Evolutionary conservation across 2,113 vertebrate genomes (phyloP).

Genomic region (Plotosus lineatus): DNA sequence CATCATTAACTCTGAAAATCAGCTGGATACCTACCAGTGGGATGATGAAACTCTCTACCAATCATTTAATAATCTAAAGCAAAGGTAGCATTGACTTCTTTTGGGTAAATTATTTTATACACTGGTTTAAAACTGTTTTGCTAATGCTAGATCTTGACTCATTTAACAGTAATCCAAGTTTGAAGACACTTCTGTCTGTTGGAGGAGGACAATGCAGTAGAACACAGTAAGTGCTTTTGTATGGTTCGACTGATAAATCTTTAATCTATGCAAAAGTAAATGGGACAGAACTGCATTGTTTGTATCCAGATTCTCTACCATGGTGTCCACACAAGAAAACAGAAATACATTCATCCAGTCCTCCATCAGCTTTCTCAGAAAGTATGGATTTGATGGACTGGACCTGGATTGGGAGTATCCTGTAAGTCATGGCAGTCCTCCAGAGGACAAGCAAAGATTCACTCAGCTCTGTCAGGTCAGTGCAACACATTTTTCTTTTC

Average conservation of each 20-base stretch:
- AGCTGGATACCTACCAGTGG: slow-evolving; percentile 70
- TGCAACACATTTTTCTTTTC: not conserved
- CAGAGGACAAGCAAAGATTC: slow-evolving; percentile 74
- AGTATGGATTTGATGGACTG: slow-evolving; percentile 74
- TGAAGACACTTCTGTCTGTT: slow-evolving; percentile 75
- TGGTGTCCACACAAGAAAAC: slow-evolving; percentile 67
- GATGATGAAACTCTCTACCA: slow-evolving; percentile 71
- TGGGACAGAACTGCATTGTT: not conserved
- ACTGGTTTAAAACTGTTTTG: not conserved
- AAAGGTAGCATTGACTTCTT: slow-evolving; percentile 45
- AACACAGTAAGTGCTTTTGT: slow-evolving; percentile 61
- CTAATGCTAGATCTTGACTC: not conserved
- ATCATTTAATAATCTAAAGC: slow-evolving; percentile 72
- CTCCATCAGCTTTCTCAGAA: slow-evolving; percentile 69
- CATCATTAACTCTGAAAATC: slow-evolving; percentile 63
- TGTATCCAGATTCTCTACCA: slow-evolving; percentile 64
- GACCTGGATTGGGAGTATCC: slow-evolving; percentile 80
- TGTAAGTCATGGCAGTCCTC: slow-evolving; percentile 71
- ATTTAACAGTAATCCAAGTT: slow-evolving; percentile 58
- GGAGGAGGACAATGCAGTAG: slow-evolving; percentile 75
- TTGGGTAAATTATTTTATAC: not conserved
- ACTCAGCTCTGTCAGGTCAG: slow-evolving; percentile 74
- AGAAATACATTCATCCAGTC: slow-evolving; percentile 75
- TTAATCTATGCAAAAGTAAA: not conserved
- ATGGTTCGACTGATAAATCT: not conserved